These are phyloP conservation scores for Entomobrya proxima DNA, from an alignment of 2,888 invertebrate species.

Conservation along the genomic window DNA sequence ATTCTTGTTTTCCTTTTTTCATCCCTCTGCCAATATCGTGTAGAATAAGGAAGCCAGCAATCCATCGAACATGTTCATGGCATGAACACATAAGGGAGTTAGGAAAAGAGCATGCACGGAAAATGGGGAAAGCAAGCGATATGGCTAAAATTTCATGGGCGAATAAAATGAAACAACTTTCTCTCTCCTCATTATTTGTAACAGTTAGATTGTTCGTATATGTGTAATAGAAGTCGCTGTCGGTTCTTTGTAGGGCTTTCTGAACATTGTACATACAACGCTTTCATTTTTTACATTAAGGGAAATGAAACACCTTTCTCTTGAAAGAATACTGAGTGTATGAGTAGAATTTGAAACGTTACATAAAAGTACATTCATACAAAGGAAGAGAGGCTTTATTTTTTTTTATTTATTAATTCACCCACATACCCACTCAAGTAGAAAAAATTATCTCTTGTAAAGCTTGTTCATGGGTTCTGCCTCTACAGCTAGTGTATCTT, in stretches of 20 bases:
- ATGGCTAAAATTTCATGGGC: slow-evolving; percentile 60
- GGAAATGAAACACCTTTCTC: slow-evolving; percentile 33
- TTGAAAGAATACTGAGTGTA: background rate
- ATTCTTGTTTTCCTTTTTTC: background rate
- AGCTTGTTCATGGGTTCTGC: background rate
- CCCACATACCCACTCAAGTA: slow-evolving; percentile 26
- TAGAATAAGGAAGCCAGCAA: background rate
- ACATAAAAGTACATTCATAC: background rate
- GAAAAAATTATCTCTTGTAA: background rate
- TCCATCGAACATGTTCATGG: slow-evolving; percentile 18
- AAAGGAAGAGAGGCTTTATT: background rate
- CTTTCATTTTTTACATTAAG: slow-evolving; percentile 9
- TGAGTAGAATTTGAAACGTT: background rate
- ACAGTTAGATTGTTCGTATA: background rate
- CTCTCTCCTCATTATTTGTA: slow-evolving; percentile 34
- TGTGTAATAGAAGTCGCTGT: slow-evolving; percentile 14
- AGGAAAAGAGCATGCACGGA: background rate
- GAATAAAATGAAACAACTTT: slow-evolving; percentile 53
- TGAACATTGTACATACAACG: background rate
- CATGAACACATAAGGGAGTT: slow-evolving; percentile 29
- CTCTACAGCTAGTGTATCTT: background rate
- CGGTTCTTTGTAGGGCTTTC: no score
- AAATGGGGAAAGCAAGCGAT: slow-evolving; percentile 49
- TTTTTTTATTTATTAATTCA: slow-evolving; percentile 8
- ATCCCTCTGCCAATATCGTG: slow-evolving; percentile 18